Percentiles rank a stretch among this genome's conserved stretches.
Conservation (phyloP, 2,113 vertebrate genomes). For the Vanacampus margaritifer region DNA sequence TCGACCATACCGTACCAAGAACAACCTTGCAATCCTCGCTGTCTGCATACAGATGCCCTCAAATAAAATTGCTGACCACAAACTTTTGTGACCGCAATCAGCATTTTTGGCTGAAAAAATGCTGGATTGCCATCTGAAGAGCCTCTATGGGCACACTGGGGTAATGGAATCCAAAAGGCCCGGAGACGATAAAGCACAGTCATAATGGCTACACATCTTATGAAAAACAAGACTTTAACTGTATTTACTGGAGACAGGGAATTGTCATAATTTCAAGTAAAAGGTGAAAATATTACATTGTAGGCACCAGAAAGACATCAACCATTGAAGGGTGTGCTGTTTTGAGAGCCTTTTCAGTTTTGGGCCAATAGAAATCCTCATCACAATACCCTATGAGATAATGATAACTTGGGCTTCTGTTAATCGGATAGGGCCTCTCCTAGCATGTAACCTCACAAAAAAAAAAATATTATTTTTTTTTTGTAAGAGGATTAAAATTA, state of each 20-base stretch:
- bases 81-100: constrained; percentile 2
- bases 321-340: background rate
- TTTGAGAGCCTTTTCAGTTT: background rate
- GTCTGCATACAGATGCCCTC: constrained; percentile 13
- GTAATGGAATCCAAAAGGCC: background rate
- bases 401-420: too few species aligned
- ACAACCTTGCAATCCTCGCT: background rate
- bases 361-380: background rate
- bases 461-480: too few species aligned
- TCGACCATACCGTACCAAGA: background rate
- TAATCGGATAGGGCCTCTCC: too few species aligned
- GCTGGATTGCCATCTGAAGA: background rate
- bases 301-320: background rate
- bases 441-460: too few species aligned
- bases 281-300: background rate
- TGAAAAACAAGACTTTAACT: background rate
- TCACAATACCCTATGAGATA: too few species aligned
- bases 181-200: background rate
- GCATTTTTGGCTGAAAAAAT: background rate
- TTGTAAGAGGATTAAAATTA: too few species aligned
- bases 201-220: background rate
- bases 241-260: background rate
- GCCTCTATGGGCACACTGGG: background rate
- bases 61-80: constrained; percentile 13
- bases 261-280: background rate